Evolutionary conservation across 37 sponge, comb jelly and placozoan genomes (phyloP).

Genomic region (Oopsacas minuta): DNA sequence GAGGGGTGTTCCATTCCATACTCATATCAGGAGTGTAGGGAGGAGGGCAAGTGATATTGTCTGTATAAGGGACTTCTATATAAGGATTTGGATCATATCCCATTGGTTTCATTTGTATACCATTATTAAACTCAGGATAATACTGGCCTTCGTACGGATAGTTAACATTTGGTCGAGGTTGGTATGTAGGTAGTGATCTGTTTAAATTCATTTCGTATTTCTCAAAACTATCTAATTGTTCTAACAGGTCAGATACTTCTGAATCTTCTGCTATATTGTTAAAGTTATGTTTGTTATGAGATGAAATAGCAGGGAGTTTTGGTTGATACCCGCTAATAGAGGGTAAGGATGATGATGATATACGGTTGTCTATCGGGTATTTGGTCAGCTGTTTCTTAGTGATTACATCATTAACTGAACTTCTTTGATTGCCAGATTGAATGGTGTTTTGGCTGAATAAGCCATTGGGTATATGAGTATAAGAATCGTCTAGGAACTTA

Average conservation of each 20-base stretch:
- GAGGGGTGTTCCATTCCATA: not conserved
- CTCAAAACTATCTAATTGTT: not conserved
- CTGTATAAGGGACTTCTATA: not conserved
- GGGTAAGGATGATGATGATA: not conserved
- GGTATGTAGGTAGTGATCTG: not conserved
- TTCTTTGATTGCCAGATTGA: not conserved
- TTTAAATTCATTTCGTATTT: not conserved
- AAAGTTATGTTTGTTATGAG: not conserved
- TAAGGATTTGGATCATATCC: not conserved
- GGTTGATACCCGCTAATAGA: not conserved
- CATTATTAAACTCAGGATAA: not conserved
- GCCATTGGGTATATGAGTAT: not conserved
- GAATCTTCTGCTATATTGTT: not conserved
- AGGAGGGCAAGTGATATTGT: not conserved
- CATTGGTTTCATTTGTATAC: not conserved
- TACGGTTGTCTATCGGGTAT: not conserved
- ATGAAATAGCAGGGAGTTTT: not conserved
- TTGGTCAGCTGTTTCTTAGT: not conserved
- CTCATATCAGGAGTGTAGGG: not conserved
- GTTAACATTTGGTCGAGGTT: not conserved
- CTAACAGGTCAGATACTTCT: not conserved
- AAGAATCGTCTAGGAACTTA: not conserved
- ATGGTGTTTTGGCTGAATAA: not conserved
- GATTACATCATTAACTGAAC: not conserved
- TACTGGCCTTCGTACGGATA: not conserved